These are phyloP conservation scores for Agrypnus murinus DNA, from an alignment of 2,888 invertebrate genomes.

Conservation along the genomic window DNA sequence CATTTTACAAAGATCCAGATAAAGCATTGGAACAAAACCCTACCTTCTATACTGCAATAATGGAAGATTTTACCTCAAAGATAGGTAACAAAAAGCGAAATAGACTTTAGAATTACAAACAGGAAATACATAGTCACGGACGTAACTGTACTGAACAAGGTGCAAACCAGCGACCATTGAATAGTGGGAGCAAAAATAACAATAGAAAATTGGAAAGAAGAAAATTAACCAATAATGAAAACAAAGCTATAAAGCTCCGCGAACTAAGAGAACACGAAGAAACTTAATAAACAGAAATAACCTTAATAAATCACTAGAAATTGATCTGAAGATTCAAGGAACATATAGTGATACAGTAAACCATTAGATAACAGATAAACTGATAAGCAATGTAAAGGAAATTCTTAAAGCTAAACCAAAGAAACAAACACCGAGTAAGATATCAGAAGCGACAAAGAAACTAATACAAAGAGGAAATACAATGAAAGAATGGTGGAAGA, in stretches of 20 bases:
- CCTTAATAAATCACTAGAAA: constrained; percentile 4
- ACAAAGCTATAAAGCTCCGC: too few species aligned
- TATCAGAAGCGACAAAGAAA: constrained; percentile 4
- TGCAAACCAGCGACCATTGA: too few species aligned
- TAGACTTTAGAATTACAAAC: too few species aligned
- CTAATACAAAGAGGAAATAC: constrained; percentile 9
- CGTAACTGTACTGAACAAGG: too few species aligned
- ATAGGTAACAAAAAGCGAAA: too few species aligned
- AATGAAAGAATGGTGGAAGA: neutral
- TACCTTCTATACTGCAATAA: neutral
- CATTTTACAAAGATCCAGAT: constrained; percentile 12
- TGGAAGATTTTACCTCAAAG: too few species aligned
- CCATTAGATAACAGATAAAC: constrained; percentile 14
- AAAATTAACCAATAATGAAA: too few species aligned
- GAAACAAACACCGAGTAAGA: constrained; percentile 7
- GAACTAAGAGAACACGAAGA: constrained; percentile 12
- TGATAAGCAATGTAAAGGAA: neutral
- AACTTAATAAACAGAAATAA: neutral
- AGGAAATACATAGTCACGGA: too few species aligned
- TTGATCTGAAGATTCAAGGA: neutral
- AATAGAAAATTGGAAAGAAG: too few species aligned
- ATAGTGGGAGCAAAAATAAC: too few species aligned
- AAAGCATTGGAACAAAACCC: constrained; percentile 17
- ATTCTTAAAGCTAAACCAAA: neutral
- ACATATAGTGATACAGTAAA: constrained; percentile 6